Base-by-base conservation (phyloP, 2,888 invertebrate species). In the Phasia obesa region DNA sequence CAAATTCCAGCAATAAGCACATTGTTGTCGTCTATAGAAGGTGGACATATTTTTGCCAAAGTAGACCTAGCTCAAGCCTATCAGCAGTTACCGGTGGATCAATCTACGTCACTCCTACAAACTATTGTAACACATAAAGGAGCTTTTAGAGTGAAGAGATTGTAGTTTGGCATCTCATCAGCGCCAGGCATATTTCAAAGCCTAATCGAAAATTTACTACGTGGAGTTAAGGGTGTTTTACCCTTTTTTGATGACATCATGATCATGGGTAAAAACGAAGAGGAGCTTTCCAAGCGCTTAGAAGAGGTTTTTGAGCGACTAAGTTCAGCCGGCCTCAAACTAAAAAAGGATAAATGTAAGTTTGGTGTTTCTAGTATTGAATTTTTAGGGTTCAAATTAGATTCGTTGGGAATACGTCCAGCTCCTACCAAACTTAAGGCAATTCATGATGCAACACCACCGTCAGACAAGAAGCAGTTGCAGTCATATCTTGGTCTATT, bases 131-230 rank as follows among this genome's bases (percentile, higher is more conserved):
- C n/a, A 69, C n/a, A n/a, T n/a, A n/a, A n/a, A n/a, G n/a, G n/a
- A n/a, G n/a, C n/a, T n/a, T n/a, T n/a, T n/a, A n/a, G 65, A 19
- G 85, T 86, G 21, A 86, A 75, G 6, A 77, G 86, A 4, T 62
- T 87, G 7, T 87, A 86, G 49, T 88, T 87, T 71, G 86, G 88
- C 5, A 81, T 87, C 25, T 82, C 84, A 69, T 67, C 75, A 1
- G 81, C 78, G 5, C 75, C 71, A 11, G 75, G 71, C 23, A 80
- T 80, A 31, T 84, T 84, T 55, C 84, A 84, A 76, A 65, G 23
- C 35, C 55, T 70, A 31, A 84, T 76, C 19, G 75, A 80, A 73
- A 84, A 53, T 23, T 57, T 75, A 7, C n/a, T 73, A 1, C 64
- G 21, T 5, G 57, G 57, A 42, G 25, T 76, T 62, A 9, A 49